phyloP scores from a whole-genome alignment of 1,140 invertebrate genomes.

The Drosophila melanogaster region DNA sequence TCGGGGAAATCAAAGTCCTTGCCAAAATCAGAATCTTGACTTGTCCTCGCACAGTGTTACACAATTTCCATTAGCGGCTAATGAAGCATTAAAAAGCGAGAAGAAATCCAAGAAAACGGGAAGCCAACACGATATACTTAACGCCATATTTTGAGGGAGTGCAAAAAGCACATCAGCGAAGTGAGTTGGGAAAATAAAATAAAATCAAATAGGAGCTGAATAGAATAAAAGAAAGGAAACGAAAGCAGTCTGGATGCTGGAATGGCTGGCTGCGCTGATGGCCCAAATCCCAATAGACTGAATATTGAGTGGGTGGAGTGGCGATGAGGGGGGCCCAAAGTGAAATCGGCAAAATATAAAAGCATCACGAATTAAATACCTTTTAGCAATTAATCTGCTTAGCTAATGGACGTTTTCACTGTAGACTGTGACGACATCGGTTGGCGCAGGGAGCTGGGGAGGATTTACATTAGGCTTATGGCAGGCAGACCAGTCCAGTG shows the following conservation, averaged over 20 bases:
- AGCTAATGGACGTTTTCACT: constrained; percentile 81
- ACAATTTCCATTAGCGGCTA: constrained; percentile 73
- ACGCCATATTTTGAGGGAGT: constrained; percentile 71
- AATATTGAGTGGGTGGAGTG: too few relatives aligned
- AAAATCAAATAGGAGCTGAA: constrained; percentile 23
- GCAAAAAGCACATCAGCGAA: constrained; percentile 61
- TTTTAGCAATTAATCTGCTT: constrained; percentile 83
- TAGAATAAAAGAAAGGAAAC: constrained; percentile 57
- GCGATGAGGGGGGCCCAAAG: constrained; percentile 22
- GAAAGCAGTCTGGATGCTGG: constrained; percentile 51
- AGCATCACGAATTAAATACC: constrained; percentile 81
- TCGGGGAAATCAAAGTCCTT: constrained; percentile 19
- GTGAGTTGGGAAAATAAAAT: constrained; percentile 31
- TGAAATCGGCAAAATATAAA: constrained; percentile 66
- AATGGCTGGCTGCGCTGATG: constrained; percentile 15
- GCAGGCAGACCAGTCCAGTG: constrained; percentile 59
- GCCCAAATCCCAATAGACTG: not conserved
- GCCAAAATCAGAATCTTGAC: not conserved
- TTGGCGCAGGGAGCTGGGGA: not conserved
- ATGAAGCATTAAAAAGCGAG: constrained; percentile 79
- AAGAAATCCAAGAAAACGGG: constrained; percentile 36
- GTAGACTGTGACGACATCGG: constrained; percentile 41
- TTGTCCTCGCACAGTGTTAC: constrained; percentile 39
- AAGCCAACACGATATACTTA: constrained; percentile 52
- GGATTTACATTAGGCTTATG: constrained; percentile 70